A percentile compares a stretch with the other conserved stretches of the same genome.
These are phyloP conservation scores for Ecliptopera silaceata DNA, from an alignment of 2,888 invertebrate genomes.

Conservation along the genomic window DNA sequence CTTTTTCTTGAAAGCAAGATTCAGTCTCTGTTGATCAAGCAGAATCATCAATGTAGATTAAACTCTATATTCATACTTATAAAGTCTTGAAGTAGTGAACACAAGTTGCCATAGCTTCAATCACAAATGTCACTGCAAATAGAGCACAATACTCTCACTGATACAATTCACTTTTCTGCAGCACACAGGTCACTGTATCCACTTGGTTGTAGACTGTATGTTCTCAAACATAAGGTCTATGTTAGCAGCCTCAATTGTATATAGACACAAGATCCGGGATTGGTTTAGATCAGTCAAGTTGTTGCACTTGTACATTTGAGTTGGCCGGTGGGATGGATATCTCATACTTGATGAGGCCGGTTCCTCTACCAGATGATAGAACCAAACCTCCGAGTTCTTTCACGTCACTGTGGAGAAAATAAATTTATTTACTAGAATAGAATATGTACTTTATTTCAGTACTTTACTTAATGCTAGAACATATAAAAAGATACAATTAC, in stretches of 20 bases:
- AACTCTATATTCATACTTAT: background rate
- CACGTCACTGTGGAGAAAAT: conserved; percentile 55
- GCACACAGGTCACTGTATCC: background rate
- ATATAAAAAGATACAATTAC: too few relatives aligned
- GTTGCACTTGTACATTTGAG: conserved; percentile 76
- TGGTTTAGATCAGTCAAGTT: conserved; percentile 65
- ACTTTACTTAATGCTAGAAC: too few relatives aligned
- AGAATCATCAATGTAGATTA: background rate
- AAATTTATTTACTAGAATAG: background rate
- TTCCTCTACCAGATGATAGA: conserved; percentile 69
- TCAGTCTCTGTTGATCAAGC: background rate
- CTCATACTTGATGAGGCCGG: conserved; percentile 83
- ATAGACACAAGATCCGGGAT: conserved; percentile 14
- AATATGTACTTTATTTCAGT: too few relatives aligned
- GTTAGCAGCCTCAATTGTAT: conserved; percentile 10
- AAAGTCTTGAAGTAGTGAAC: background rate
- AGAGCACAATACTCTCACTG: background rate
- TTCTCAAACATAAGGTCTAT: background rate
- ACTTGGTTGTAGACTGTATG: background rate
- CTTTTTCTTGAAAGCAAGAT: background rate
- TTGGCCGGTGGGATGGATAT: conserved; percentile 79
- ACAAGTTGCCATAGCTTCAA: conserved; percentile 1
- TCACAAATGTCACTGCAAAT: background rate
- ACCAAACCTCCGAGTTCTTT: conserved; percentile 73
- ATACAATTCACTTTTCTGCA: background rate